phyloP scores from a whole-genome alignment of 2,113 vertebrate genomes.

The Platichthys flesus region DNA sequence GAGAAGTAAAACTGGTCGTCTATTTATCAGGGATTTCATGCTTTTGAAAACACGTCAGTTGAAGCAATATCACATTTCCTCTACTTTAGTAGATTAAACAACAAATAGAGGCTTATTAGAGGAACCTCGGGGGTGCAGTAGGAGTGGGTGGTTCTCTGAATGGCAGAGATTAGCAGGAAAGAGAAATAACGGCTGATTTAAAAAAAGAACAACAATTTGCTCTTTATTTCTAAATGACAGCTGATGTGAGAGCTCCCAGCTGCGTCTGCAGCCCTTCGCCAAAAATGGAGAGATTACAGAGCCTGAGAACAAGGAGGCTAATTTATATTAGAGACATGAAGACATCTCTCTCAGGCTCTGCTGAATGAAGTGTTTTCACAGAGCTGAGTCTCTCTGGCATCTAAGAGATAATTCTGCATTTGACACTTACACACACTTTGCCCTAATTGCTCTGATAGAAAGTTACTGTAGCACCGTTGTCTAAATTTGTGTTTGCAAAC shows the following conservation, averaged over 20 bases:
- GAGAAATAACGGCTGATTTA: slow-evolving; percentile 48
- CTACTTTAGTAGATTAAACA: neutral
- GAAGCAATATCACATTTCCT: slow-evolving; percentile 18
- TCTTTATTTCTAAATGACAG: slow-evolving; percentile 54
- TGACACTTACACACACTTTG: slow-evolving; percentile 9
- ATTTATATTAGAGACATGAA: slow-evolving; percentile 64
- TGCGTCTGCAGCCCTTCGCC: slow-evolving; percentile 65
- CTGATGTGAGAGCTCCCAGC: slow-evolving; percentile 77
- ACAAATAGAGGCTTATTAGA: slow-evolving; percentile 4
- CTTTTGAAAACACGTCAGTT: neutral
- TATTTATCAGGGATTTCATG: slow-evolving; percentile 2
- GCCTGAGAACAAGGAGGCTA: slow-evolving; percentile 67
- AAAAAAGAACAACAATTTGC: slow-evolving; percentile 48
- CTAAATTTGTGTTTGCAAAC: too few relatives aligned
- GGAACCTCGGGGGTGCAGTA: neutral
- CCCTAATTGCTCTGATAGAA: neutral
- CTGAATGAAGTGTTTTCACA: slow-evolving; percentile 44
- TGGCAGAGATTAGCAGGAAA: slow-evolving; percentile 43
- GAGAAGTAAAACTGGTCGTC: neutral
- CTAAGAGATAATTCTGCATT: slow-evolving; percentile 13
- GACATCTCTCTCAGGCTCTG: slow-evolving; percentile 48
- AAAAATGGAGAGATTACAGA: slow-evolving; percentile 68
- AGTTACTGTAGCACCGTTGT: neutral
- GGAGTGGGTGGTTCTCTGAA: slow-evolving; percentile 3
- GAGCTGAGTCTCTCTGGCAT: slow-evolving; percentile 23